Base-by-base conservation (phyloP, 2,797 vertebrate species). In the Nannoperca australis region DNA sequence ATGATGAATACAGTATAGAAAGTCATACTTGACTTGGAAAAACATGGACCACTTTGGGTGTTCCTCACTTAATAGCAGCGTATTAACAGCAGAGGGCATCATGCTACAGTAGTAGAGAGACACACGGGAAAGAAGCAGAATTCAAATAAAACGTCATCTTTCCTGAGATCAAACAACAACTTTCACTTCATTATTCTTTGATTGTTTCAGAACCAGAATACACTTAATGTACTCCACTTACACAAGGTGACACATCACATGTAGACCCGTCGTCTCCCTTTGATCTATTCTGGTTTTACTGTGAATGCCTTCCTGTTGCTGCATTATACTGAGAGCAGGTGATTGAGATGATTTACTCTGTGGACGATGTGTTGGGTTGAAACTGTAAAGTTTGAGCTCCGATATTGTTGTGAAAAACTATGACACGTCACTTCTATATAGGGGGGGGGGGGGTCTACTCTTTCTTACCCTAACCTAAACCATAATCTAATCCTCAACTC, bases 1-100 rank as follows among this genome's bases (percentile, higher is more conserved):
- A 24, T 9, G 45, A 51, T 22, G 7, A 50, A 1, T 5, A 8
- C 17, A 32, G 49, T 0, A 3, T 3, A 34, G 22, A 22, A 5
- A 22, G 45, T 14, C 4, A n/a, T 9, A 38, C 36, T 38, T 38
- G 36, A 38, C 36, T 38, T 10, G 36, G 36, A 38, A 38, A 38
- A 38, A 38, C 36, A 34, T 38, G 9, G 36, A 38, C 9, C 36
- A 10, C 9, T 38, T 38, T 38, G 10, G 36, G 10, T 45, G 5
- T 20, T 42, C 53, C 40, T 71, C 3, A 22, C 24, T 47, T 51
- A 76, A 45, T 84, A 58, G 40, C 87, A 47, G 1, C n/a, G 0
- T 10, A 24, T 51, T 32, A 82, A 81, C 90, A 90, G 88, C 84
- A 90, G 90, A 79, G 85, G 88, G 90, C 87, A 61, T 85, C 70